A percentile compares a stretch with the other conserved stretches of the same genome.
Evolutionary conservation across 2,888 invertebrate species (phyloP).

Genomic region (Rhagium mordax): DNA sequence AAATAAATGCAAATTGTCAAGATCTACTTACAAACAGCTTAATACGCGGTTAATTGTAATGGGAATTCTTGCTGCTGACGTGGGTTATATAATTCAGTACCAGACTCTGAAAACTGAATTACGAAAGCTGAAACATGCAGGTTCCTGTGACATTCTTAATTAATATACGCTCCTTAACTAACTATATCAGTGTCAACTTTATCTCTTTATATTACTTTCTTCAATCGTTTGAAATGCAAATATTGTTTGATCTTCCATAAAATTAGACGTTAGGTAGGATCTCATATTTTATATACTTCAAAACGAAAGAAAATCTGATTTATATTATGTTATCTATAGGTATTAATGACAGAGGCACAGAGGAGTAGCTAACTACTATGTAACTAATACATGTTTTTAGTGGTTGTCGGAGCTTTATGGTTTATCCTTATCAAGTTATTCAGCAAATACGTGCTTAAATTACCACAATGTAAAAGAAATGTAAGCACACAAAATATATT

Average conservation of each 20-base stretch:
- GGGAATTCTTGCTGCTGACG: neutral
- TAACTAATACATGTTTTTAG: no score
- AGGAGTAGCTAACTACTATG: no score
- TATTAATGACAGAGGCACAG: neutral
- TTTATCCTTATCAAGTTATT: no score
- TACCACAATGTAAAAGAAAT: no score
- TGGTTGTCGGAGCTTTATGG: no score
- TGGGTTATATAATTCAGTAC: neutral
- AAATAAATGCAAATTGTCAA: no score
- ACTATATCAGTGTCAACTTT: neutral
- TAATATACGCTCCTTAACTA: neutral
- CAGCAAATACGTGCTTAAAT: no score
- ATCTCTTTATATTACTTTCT: neutral
- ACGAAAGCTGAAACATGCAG: neutral
- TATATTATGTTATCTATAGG: neutral
- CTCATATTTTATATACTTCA: neutral
- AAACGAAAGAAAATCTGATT: neutral
- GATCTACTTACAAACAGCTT: no score
- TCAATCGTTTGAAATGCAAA: neutral
- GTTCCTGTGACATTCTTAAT: neutral
- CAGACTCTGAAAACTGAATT: neutral
- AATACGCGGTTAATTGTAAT: no score
- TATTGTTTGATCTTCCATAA: neutral
- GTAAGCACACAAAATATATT: no score
- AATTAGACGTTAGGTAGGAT: neutral